These are phyloP conservation scores for Antedon mediterranea DNA, from an alignment of 53 echinoderm and acorn worm species.

Conservation along the genomic window DNA sequence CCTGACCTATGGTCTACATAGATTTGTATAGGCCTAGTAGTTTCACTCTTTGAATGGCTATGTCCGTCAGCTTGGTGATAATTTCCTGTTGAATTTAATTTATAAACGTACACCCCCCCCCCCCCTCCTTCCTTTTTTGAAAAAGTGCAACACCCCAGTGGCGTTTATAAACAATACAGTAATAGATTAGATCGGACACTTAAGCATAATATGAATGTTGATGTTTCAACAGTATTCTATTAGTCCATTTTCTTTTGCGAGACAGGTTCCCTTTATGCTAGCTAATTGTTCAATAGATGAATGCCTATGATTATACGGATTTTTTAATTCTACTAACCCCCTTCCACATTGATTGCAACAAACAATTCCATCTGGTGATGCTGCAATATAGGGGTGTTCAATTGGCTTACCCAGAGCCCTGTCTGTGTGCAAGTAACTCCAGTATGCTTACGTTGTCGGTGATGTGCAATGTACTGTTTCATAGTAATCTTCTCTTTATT, in stretches of 20 bases:
- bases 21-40: too few species aligned
- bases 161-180: too few species aligned
- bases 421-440: conserved; percentile 22
- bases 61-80: too few species aligned
- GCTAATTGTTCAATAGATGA: conserved; percentile 13
- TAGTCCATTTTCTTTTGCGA: conserved; percentile 16
- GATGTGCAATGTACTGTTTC: conserved; percentile 40
- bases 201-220: conserved; percentile 35
- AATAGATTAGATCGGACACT: conserved; percentile 49
- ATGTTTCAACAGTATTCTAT: conserved; percentile 17
- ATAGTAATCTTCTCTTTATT: conserved; percentile 23
- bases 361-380: conserved; percentile 39
- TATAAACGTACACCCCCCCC: too few species aligned
- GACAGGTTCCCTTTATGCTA: conserved; percentile 15
- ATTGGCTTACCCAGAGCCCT: conserved; percentile 29
- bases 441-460: conserved; percentile 21
- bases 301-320: conserved; percentile 29
- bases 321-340: conserved; percentile 41
- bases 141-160: too few species aligned
- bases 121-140: too few species aligned
- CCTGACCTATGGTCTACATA: too few species aligned
- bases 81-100: too few species aligned
- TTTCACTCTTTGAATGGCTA: too few species aligned
- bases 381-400: conserved; percentile 35
- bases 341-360: conserved; percentile 36